Base-by-base conservation (phyloP, 2,888 invertebrate species). In the Chesias legatella region DNA sequence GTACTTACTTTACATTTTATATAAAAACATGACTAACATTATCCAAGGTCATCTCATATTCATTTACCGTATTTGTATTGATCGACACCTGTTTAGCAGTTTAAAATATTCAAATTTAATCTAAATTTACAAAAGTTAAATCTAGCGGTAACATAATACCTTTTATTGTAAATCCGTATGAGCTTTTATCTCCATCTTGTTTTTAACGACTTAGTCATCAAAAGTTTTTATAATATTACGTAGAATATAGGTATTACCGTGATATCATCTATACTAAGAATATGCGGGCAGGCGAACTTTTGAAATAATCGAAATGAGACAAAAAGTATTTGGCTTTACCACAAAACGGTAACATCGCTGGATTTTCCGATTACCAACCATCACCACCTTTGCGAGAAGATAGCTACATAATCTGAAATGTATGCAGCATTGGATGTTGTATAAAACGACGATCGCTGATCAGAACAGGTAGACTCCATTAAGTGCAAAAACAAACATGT, bases 401-500 rank as follows among this genome's bases (percentile, higher is more conserved):
- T 35, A 30, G 5, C 13, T 32, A 9, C 2, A 1, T 1, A 22
- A 24, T 1, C 8, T 28, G 36, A 8, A 10, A 21, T 3, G 1
- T 32, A 23, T 25, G 20, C 53, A 40, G 53, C 67, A 53, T 54
- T 72, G 71, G 48, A 58, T 30, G 28, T 40, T 43, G 40, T 36
- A 28, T 39, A 39, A 35, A 22, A 44, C 55, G 43, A 60, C 63
- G 37, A 41, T 44, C 8, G 34, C 9, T 28, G 42, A 51, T 50
- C 40, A 56, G 47, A 58, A 43, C 59, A 60, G 56, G 63, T 65
- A 75, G 77, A 77, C 80, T 79, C 79, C 77, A 75, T 17, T 17
- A 17, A 3, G 69, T 74, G 79, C 74, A 80, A 84, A 83, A 81
- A 81, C 73, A 73, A 81, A 81, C 80, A 73, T 56, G 82, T 43